Conservation (phyloP, 1,140 invertebrate genomes). For the Drosophila ohnishii region DNA sequence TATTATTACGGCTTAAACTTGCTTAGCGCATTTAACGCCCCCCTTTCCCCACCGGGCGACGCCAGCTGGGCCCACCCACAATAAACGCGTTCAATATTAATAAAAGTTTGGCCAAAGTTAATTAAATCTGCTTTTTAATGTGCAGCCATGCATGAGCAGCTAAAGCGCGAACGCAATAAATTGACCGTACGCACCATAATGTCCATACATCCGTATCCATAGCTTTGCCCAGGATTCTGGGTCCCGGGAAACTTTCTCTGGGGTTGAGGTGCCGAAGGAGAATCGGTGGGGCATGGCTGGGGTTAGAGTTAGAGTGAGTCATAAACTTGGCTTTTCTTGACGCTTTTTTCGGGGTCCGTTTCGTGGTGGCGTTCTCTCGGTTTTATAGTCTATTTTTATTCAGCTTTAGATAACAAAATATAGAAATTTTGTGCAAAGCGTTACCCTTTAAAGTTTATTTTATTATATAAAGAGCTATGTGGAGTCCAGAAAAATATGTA, state of each 20-base stretch:
- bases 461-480: not conserved
- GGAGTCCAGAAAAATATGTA: not conserved
- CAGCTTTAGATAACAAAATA: conserved; percentile 3
- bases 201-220: conserved; percentile 55
- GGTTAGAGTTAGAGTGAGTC: conserved; percentile 37
- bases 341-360: conserved; percentile 19
- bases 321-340: conserved; percentile 46
- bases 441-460: not conserved
- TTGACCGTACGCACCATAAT: conserved; percentile 68
- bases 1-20: conserved; percentile 69
- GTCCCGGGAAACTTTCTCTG: conserved; percentile 30
- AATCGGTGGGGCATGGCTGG: not conserved
- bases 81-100: conserved; percentile 75
- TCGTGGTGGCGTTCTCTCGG: not conserved
- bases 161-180: conserved; percentile 72
- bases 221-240: conserved; percentile 26
- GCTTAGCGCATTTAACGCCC: conserved; percentile 69
- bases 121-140: conserved; percentile 81
- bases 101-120: conserved; percentile 79
- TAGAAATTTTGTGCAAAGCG: not conserved
- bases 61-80: conserved; percentile 45
- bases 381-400: conserved; percentile 23
- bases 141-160: conserved; percentile 70
- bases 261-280: conserved; percentile 22
- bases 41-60: conserved; percentile 1